Evolutionary conservation across 2,888 invertebrate genomes (phyloP), one percentile per base, ranked within the genome.

Genomic region (Petrophora chlorosata): DNA sequence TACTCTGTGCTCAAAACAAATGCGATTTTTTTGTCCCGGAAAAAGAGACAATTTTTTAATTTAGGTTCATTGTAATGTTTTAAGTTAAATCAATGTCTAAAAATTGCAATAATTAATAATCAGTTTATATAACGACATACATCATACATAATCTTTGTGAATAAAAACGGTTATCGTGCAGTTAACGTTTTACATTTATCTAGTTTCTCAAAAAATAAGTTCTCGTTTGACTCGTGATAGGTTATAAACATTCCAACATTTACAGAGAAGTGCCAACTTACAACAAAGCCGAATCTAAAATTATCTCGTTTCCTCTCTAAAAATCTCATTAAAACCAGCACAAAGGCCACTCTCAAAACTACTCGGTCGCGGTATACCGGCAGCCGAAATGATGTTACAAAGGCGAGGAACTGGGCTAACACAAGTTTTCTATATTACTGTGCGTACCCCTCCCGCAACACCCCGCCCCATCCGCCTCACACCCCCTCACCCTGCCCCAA

Each of bases 391-490:
- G 89, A 89, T 89, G 89, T 89, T 89, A 90, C 90, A 90, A 90
- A 90, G 87, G 86, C 87, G 80, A 79, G 85, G 86, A 89, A 89
- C 89, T 88, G 89, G 90, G 90, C 89, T 90, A 90, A 90, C 89
- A 90, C 89, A 89, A 90, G 89, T 90, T 89, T 90, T 89, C 90
- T 90, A 89, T 89, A 89, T 88, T 85, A 84, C 88, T 73, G 86
- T 85, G 83, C 86, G 87, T 85, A 78, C 80, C 70, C 65, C 67
- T 52, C 56, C 56, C 39, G 52, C 54, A 55, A 43, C 42, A 52
- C 48, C 54, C 59, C 28, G 42, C 53, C 40, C 41, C 35, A 57
- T 60, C 41, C 59, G 61, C 61, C 53, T 35, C 51, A 49, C 42
- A 38, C 51, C 61, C 65, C 61, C 53, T 34, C 50, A 43, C 63